Base-by-base conservation (phyloP, 2,113 vertebrate genomes). In the Indicator maculatus region DNA sequence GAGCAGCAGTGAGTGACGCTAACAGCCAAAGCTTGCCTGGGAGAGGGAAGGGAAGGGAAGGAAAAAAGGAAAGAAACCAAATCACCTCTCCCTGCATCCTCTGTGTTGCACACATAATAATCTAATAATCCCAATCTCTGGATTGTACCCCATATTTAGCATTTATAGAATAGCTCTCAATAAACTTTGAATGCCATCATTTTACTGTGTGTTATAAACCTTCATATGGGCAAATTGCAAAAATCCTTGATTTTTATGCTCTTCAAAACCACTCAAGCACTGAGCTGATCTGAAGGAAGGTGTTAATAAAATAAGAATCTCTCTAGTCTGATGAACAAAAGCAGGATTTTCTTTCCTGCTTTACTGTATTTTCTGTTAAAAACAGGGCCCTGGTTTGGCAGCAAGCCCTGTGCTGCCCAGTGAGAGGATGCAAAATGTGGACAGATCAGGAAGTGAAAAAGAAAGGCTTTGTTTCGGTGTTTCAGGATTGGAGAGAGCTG, bases 401-500 rank as follows among this genome's bases (percentile, higher is more conserved):
- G 66, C 1, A 4, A 93, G 84, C 78, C 61, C 27, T 50, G 17
- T 79, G 50, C 56, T 92, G n/a, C 47, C 44, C 77, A 33, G 55
- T 24, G 65, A 65, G 47, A 95, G 39, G 82, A 77, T 83, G 58
- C 52, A 80, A 89, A 93, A 64, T 5, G 8, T 1, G 8, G 31
- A 28, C 16, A 73, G 82, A 92, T 50, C 86, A 86, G 72, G 78
- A 92, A 92, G 47, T 27, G 23, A 89, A 79, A 91, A 84, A 76
- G 10, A 93, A 93, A 85, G 1, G 11, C 23, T 76, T 73, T 5
- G 75, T 84, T 83, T 81, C 15, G 18, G 7, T 61, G 10, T 86
- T 90, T 83, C 47, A 60, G 41, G 24, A 38, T 18, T 60, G 28
- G 60, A 78, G 36, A 64, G 50, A 93, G 21, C 33, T 88, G 82